Percentiles rank a stretch among this genome's conserved stretches.
phyloP scores from a whole-genome alignment of 2,888 invertebrate genomes.

The Perithous albicinctus region DNA sequence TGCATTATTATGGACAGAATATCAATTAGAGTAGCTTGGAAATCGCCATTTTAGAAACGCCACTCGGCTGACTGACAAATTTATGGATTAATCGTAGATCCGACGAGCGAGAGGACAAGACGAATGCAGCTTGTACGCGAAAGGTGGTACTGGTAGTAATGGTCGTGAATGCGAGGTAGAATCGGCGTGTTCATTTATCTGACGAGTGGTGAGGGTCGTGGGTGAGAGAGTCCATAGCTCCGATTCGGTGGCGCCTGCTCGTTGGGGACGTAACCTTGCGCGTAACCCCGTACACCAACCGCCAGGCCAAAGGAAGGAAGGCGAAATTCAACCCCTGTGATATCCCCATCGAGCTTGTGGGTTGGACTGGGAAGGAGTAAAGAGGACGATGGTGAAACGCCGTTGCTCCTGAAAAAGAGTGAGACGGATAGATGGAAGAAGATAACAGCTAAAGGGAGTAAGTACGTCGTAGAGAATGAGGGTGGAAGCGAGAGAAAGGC shows the following conservation, averaged over 20 bases:
- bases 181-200: conserved; percentile 67
- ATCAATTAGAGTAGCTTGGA: too few species aligned
- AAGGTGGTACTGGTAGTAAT: conserved; percentile 55
- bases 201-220: conserved; percentile 40
- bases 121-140: conserved; percentile 53
- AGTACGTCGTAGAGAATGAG: conserved; percentile 47
- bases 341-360: conserved; percentile 54
- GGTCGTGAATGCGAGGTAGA: conserved; percentile 57
- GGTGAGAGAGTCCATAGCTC: conserved; percentile 56
- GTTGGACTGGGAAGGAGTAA: conserved; percentile 46
- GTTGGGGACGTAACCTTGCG: conserved; percentile 67
- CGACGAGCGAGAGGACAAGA: conserved; percentile 35
- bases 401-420: conserved; percentile 46
- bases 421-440: conserved; percentile 41
- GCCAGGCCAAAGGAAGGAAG: conserved; percentile 52
- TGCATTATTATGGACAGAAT: not conserved
- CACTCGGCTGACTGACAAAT: too few species aligned
- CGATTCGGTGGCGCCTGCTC: conserved; percentile 66
- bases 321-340: conserved; percentile 64
- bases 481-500: conserved; percentile 54
- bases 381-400: conserved; percentile 43
- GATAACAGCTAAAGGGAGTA: conserved; percentile 54
- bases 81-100: conserved; percentile 61
- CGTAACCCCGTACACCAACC: conserved; percentile 60
- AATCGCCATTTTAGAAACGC: too few species aligned